Evolutionary conservation across 2,888 invertebrate species (phyloP).

Genomic region (Aproaerema taeniolella): DNA sequence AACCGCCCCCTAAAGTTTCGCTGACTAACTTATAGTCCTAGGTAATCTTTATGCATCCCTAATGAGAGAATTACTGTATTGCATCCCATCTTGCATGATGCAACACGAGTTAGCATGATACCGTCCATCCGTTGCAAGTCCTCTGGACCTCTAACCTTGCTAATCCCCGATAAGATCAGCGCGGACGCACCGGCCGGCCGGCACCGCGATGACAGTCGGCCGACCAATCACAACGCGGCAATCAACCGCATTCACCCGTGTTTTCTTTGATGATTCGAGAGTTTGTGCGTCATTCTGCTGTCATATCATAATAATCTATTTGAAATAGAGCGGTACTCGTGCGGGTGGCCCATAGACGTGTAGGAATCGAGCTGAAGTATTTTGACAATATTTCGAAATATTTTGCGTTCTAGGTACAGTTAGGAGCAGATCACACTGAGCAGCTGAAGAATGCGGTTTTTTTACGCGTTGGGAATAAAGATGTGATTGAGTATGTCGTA

Average conservation of each 20-base stretch:
- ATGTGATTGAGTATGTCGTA: too few species aligned
- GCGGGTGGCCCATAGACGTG: constrained; percentile 43
- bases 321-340: constrained; percentile 7
- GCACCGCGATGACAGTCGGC: constrained; percentile 45
- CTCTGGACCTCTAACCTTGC: constrained; percentile 36
- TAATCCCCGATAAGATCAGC: constrained; percentile 36
- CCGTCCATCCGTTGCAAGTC: constrained; percentile 9
- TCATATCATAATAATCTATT: too few species aligned
- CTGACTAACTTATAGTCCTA: too few species aligned
- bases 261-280: constrained; percentile 62
- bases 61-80: too few species aligned
- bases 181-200: constrained; percentile 18
- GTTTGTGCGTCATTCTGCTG: constrained; percentile 43
- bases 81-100: not conserved
- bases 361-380: not conserved
- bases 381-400: not conserved
- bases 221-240: constrained; percentile 48
- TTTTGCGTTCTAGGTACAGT: too few species aligned
- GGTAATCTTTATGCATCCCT: too few species aligned
- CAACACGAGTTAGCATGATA: not conserved
- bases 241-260: constrained; percentile 58
- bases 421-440: too few species aligned
- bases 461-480: too few species aligned
- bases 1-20: too few species aligned
- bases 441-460: too few species aligned